phyloP scores from a whole-genome alignment of 2,797 vertebrate species.

The Arctocebus calabarensis region DNA sequence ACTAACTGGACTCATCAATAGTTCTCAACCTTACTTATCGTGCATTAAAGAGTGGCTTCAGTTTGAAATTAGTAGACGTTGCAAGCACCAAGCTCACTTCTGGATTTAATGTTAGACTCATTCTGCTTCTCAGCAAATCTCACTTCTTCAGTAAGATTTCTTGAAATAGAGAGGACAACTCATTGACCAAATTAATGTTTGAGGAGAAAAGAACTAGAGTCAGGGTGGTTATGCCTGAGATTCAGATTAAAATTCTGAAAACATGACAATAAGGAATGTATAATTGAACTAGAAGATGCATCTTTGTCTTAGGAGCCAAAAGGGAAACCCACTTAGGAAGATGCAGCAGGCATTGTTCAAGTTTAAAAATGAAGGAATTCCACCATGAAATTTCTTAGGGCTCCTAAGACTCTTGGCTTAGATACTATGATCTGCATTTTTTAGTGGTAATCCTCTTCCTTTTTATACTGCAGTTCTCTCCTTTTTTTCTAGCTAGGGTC shows the following conservation, averaged over 20 bases:
- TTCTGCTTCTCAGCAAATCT: neutral
- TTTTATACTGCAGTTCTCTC: too few species aligned
- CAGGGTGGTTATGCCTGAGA: neutral
- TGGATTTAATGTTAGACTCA: neutral
- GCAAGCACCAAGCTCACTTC: neutral
- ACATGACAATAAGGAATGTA: neutral
- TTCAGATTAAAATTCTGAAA: constrained; percentile 12
- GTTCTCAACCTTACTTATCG: neutral
- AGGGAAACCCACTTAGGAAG: neutral
- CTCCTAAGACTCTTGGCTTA: neutral
- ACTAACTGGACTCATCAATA: neutral
- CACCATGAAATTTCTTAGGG: neutral
- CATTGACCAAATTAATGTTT: neutral
- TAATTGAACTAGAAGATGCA: neutral
- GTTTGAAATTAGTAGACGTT: neutral
- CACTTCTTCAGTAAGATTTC: neutral
- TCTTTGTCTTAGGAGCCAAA: neutral
- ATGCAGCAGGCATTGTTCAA: neutral
- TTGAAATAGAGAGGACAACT: neutral
- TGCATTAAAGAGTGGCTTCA: neutral
- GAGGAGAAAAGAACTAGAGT: neutral
- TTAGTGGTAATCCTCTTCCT: neutral
- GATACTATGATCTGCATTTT: too few species aligned
- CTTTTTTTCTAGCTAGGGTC: too few species aligned
- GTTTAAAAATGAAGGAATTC: neutral